These are phyloP conservation scores for Menidia menidia DNA, from an alignment of 2,797 vertebrate genomes.

Conservation along the genomic window DNA sequence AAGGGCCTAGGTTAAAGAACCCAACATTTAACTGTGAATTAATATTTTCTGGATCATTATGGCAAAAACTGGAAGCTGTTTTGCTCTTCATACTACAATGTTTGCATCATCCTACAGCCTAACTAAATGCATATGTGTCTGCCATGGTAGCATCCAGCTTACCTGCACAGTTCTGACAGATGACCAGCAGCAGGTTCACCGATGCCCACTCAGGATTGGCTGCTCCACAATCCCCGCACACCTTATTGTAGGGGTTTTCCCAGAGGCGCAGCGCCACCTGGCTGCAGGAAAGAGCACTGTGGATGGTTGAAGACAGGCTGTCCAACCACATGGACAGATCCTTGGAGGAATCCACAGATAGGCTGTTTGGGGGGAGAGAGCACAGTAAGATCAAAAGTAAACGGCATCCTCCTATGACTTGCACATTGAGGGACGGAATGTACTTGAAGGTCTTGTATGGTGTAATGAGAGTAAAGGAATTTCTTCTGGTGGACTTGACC, in stretches of 20 bases:
- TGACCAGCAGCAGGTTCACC: constrained; percentile 81
- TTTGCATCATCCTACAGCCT: no score
- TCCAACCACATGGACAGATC: constrained; percentile 74
- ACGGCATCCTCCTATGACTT: background rate
- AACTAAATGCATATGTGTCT: no score
- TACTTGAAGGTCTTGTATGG: constrained; percentile 81
- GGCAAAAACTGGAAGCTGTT: no score
- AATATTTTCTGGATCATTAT: no score
- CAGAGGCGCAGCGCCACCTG: constrained; percentile 78
- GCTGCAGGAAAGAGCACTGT: constrained; percentile 78
- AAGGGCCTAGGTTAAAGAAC: no score
- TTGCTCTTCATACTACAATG: no score
- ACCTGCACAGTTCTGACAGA: constrained; percentile 83
- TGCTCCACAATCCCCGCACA: constrained; percentile 78
- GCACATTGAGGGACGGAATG: background rate
- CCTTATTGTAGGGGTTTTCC: constrained; percentile 79
- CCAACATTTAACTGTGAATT: no score
- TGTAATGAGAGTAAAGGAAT: constrained; percentile 77
- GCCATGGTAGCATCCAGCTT: background rate
- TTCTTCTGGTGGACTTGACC: constrained; percentile 71
- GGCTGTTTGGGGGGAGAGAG: constrained; percentile 47
- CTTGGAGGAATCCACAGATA: constrained; percentile 77
- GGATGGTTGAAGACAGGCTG: constrained; percentile 69
- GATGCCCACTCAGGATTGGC: constrained; percentile 84
- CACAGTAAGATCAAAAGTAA: background rate